Percentiles rank a stretch among this genome's conserved stretches.
Evolutionary conservation across 2,888 invertebrate genomes (phyloP).

Genomic region (Pyrocoelia pectoralis): DNA sequence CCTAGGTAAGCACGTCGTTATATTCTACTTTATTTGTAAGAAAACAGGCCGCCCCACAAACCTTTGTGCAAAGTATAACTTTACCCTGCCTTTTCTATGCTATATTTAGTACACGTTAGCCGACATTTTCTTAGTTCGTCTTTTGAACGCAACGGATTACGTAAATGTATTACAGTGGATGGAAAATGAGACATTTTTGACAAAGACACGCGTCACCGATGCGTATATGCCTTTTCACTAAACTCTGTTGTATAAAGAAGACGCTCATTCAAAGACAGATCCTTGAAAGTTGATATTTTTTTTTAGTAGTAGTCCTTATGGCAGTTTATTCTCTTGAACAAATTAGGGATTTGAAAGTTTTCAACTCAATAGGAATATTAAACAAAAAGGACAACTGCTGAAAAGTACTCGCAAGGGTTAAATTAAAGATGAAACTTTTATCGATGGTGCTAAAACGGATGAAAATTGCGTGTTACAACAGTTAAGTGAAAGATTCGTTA

Average conservation of each 20-base stretch:
- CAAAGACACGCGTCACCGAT: constrained; percentile 2
- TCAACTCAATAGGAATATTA: neutral
- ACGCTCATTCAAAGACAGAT: neutral
- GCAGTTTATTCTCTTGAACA: neutral
- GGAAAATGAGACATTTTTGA: neutral
- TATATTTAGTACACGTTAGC: constrained; percentile 14
- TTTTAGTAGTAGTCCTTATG: neutral
- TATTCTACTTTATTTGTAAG: constrained; percentile 39
- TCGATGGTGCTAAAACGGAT: too few relatives aligned
- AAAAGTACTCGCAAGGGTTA: neutral
- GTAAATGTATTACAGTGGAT: neutral
- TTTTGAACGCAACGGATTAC: neutral
- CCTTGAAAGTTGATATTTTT: neutral
- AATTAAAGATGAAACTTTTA: too few relatives aligned
- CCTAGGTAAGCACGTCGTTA: constrained; percentile 32
- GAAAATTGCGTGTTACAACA: too few relatives aligned
- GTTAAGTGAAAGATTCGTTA: too few relatives aligned
- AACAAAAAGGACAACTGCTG: neutral
- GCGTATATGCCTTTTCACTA: neutral
- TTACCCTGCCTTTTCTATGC: constrained; percentile 20
- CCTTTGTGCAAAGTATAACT: constrained; percentile 26
- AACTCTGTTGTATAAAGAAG: neutral
- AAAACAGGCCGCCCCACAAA: constrained; percentile 38
- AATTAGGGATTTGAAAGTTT: neutral
- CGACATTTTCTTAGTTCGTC: constrained; percentile 1